Base-by-base conservation (phyloP, 2,113 vertebrate genomes). In the Rattus rattus region DNA sequence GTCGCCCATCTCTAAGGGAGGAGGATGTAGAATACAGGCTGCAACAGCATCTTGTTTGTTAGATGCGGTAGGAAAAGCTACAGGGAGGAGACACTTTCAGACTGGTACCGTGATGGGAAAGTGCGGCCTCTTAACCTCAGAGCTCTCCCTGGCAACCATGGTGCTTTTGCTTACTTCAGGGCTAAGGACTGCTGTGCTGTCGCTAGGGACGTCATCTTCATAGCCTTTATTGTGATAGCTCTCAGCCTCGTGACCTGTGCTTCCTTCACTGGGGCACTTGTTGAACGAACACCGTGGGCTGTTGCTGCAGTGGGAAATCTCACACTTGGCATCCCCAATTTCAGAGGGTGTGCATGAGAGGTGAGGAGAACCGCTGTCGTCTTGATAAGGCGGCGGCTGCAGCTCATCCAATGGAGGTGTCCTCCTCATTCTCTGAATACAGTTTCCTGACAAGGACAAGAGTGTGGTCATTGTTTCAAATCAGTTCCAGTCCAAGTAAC, bases 351-450 rank as follows among this genome's bases (percentile, higher is more conserved):
- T 99, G 79, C 99, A 99, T 28, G 99, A 99, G 97, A 99, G 99
- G n/a, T 99, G 99, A 2, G 99, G 99, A 79, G 99, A 99, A 59
- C 99, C 99, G 20, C 99, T 99, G 97, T 99, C 99, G 88, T 99
- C 99, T 98, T 99, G 99, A 97, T 99, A 99, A 0, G 99, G 99
- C 2, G 99, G 99, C 0, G 99, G 99, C 98, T 99, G 99, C 75
- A 99, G 98, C 97, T 99, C 99, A 88, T 99, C 99, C 97, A 99
- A 98, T 0, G 99, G 99, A 28, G 99, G 99, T 0, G 99, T 99
- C 96, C 99, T 99, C 98, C 99, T 99, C 99, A 99, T 99, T 97
- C 99, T 99, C 98, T 99, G 99, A 97, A 99, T 99, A 98, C 99
- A 99, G 99, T 99, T 99, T 0, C 98, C 99, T 99, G 98, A 94